These are phyloP conservation scores for Todiramphus chloris DNA, from an alignment of 2,113 vertebrate genomes.

Conservation along the genomic window DNA sequence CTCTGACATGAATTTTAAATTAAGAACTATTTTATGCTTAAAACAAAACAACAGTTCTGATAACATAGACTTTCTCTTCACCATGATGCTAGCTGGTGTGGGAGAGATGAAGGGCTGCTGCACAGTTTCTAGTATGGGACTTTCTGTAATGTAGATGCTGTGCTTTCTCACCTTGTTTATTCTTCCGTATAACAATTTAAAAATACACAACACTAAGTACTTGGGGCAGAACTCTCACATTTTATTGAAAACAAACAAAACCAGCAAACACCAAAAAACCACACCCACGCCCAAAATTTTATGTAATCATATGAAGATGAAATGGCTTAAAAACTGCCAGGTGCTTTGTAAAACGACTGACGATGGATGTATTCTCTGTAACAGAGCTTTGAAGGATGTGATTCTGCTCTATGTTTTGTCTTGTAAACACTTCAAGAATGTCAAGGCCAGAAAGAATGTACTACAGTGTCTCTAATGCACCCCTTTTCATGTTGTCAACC, in stretches of 20 bases:
- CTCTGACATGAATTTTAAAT: slow-evolving; percentile 1
- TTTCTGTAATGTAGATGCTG: not conserved
- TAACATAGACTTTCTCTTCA: not conserved
- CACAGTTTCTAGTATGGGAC: not conserved
- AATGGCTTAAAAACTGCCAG: not conserved
- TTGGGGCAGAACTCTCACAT: not conserved
- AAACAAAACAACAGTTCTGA: not conserved
- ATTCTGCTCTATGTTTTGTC: not conserved
- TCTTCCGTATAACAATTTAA: not conserved
- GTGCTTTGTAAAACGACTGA: not conserved
- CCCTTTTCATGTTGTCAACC: not conserved
- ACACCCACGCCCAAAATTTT: not conserved
- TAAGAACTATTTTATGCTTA: not conserved
- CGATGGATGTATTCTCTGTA: not conserved
- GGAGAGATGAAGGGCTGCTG: not conserved
- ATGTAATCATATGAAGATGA: not conserved
- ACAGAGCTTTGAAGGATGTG: not conserved
- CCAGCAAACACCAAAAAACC: not conserved
- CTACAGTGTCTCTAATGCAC: not conserved
- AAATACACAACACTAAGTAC: not conserved
- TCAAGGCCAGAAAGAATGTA: not conserved
- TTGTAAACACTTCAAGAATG: not conserved
- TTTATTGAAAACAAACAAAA: not conserved
- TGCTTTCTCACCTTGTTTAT: not conserved
- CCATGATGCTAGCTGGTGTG: not conserved